A percentile compares a stretch with the other conserved stretches of the same genome.
phyloP scores from a whole-genome alignment of 2,113 vertebrate species.

The Psammodynastes pulverulentus region DNA sequence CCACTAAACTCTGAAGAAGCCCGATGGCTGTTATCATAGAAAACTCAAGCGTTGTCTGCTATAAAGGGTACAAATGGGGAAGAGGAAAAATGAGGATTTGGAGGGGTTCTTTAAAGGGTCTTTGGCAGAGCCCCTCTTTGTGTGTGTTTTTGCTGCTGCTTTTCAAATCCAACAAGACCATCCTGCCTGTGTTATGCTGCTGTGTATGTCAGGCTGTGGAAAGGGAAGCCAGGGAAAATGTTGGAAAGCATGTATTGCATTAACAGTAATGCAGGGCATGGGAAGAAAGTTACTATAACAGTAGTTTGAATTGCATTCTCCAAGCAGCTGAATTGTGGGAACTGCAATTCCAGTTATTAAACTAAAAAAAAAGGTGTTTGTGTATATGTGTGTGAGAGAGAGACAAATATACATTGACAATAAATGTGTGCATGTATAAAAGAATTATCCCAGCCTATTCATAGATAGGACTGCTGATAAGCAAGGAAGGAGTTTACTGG shows the following conservation, averaged over 20 bases:
- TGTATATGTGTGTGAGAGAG: not conserved
- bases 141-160: conserved; percentile 25
- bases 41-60: conserved; percentile 77
- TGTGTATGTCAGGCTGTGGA: too few relatives aligned
- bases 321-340: not conserved
- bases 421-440: not conserved
- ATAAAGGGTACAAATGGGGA: conserved; percentile 79
- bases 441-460: not conserved
- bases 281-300: not conserved
- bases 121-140: conserved; percentile 53
- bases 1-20: conserved; percentile 84
- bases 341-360: not conserved
- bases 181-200: conserved; percentile 41
- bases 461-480: not conserved
- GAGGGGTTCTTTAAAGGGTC: conserved; percentile 54
- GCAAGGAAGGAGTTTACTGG: not conserved
- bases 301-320: not conserved
- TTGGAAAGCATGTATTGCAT: not conserved
- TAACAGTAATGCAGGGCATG: not conserved
- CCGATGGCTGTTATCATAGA: conserved; percentile 85
- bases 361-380: not conserved
- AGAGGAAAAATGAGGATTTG: conserved; percentile 63
- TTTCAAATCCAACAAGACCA: conserved; percentile 51
- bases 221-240: not conserved
- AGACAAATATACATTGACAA: not conserved